A percentile compares a stretch with the other conserved stretches of the same genome.
Evolutionary conservation across 2,113 vertebrate genomes (phyloP).

Genomic region (Seriola aureovittata): DNA sequence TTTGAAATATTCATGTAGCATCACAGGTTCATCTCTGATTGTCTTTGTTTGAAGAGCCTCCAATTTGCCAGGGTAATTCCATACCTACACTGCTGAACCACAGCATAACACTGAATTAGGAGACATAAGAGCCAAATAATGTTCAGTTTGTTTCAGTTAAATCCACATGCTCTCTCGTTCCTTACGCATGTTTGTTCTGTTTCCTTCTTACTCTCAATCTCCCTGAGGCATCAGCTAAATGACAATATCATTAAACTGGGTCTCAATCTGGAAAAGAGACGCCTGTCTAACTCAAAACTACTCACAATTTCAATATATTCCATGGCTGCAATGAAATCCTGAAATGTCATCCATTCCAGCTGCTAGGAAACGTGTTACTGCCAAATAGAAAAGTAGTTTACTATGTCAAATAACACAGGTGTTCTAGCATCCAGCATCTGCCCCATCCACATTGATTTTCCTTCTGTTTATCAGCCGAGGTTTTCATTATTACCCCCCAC

Average conservation of each 20-base stretch:
- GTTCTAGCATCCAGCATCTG: slow-evolving; percentile 6
- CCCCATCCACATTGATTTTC: slow-evolving; percentile 36
- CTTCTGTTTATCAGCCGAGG: slow-evolving; percentile 28
- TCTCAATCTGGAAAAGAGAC: neutral
- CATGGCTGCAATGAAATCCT: no score
- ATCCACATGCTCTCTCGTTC: neutral
- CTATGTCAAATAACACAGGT: slow-evolving; percentile 6
- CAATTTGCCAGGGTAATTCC: no score
- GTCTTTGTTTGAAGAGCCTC: no score
- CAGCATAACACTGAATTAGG: neutral
- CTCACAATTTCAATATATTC: neutral
- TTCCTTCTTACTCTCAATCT: neutral
- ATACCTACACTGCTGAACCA: neutral
- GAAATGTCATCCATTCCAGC: neutral
- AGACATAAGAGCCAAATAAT: neutral
- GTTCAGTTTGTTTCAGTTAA: neutral
- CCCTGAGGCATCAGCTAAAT: neutral
- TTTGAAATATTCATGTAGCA: no score
- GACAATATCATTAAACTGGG: neutral
- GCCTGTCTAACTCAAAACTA: neutral
- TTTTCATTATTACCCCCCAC: slow-evolving; percentile 37
- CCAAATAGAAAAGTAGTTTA: slow-evolving; percentile 9
- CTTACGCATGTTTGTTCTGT: neutral
- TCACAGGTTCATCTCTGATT: no score
- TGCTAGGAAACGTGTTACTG: neutral